phyloP scores from a whole-genome alignment of 2,113 vertebrate genomes.

The Craseonycteris thonglongyai region DNA sequence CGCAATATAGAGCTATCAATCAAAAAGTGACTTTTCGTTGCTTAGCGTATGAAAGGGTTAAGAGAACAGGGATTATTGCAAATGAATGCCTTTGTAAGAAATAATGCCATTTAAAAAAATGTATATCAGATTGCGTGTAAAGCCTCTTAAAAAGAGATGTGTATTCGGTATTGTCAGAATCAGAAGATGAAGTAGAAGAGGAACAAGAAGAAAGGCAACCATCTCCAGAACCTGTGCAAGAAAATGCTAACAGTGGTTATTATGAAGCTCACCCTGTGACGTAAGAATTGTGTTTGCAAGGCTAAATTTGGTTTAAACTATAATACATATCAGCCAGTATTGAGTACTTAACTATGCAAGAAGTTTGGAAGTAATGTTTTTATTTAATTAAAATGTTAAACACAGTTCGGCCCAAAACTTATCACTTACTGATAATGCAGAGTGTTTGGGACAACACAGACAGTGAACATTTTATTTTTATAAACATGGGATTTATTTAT shows the following conservation, averaged over 20 bases:
- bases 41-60: no score
- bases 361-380: constrained; percentile 1
- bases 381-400: neutral
- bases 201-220: constrained; percentile 91
- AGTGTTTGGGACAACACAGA: neutral
- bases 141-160: neutral
- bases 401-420: neutral
- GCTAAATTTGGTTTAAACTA: neutral
- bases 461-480: neutral
- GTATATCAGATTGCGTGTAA: neutral
- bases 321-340: neutral
- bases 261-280: constrained; percentile 91
- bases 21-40: no score
- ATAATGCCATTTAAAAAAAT: neutral
- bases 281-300: constrained; percentile 76
- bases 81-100: neutral
- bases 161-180: constrained; percentile 81
- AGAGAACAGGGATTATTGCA: neutral
- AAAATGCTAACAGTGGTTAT: constrained; percentile 88
- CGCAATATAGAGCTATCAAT: no score
- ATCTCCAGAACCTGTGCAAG: constrained; percentile 92
- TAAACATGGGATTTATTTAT: neutral
- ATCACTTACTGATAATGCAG: neutral
- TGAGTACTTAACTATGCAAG: neutral
- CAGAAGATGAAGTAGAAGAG: constrained; percentile 95